phyloP scores from a whole-genome alignment of 2,888 invertebrate genomes.

The Leptopilina myrica region DNA sequence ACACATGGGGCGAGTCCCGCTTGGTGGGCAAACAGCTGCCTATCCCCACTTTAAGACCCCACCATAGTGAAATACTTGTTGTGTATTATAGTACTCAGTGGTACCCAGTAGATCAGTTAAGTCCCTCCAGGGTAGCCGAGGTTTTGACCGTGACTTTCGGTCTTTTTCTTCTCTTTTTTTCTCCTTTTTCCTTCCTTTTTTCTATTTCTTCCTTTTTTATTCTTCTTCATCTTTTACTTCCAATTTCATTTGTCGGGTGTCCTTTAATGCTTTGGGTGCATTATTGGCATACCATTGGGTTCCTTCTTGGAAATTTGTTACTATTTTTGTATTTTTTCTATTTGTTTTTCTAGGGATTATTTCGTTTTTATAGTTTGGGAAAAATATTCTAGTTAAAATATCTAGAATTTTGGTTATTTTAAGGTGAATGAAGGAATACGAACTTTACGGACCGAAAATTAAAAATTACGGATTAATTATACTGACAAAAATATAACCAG shows the following conservation, averaged over 20 bases:
- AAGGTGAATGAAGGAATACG: no score
- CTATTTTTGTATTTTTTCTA: neutral
- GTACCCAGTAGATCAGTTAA: conserved; percentile 13
- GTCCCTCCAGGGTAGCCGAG: neutral
- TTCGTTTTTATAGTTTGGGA: neutral
- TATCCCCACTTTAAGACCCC: conserved; percentile 57
- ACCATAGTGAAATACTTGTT: conserved; percentile 38
- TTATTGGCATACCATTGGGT: conserved; percentile 10
- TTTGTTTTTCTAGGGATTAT: no score
- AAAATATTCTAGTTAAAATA: no score
- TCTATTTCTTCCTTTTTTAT: neutral
- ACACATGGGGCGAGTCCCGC: conserved; percentile 58
- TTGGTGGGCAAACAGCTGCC: conserved; percentile 64
- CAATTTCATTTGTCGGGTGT: neutral
- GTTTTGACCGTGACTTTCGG: conserved; percentile 30
- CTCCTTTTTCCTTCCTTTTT: no score
- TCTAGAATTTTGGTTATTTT: no score
- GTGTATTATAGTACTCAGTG: neutral
- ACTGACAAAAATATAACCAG: no score
- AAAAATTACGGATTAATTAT: no score
- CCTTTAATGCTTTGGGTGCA: conserved; percentile 16
- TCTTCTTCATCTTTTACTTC: neutral
- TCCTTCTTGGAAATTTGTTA: neutral
- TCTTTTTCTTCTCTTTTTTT: neutral
- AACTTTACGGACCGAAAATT: no score